Conservation (phyloP, 1,140 invertebrate species). For the Chlorops oryzae region DNA sequence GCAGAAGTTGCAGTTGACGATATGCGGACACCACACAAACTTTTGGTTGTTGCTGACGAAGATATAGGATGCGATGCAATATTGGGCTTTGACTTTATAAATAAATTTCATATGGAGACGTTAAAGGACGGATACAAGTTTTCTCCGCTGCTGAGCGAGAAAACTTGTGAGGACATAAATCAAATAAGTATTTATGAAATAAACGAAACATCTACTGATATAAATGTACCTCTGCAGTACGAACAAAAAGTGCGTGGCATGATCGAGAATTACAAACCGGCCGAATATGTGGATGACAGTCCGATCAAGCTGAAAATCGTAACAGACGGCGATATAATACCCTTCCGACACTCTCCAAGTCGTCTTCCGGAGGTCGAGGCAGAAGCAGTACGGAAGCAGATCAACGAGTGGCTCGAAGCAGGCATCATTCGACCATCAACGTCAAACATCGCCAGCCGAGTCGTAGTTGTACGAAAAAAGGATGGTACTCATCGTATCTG, state of each 20-base stretch:
- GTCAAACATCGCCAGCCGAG: too few species aligned
- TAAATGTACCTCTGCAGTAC: neutral
- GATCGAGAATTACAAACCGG: neutral
- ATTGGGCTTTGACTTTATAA: neutral
- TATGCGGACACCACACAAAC: neutral
- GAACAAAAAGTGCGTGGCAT: neutral
- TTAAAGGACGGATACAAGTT: neutral
- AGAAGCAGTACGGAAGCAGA: too few species aligned
- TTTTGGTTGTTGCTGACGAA: neutral
- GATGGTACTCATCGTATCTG: too few species aligned
- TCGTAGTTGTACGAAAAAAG: too few species aligned
- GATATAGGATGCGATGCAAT: neutral
- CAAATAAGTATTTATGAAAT: neutral
- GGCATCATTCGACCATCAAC: too few species aligned
- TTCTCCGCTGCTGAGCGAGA: neutral
- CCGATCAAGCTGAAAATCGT: slow-evolving; percentile 12
- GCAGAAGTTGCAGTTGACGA: neutral
- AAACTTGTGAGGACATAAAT: neutral
- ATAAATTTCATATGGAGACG: neutral
- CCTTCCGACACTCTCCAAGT: slow-evolving; percentile 24
- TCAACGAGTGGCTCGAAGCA: too few species aligned
- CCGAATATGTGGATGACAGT: neutral
- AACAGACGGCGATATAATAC: slow-evolving; percentile 21
- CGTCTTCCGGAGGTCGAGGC: slow-evolving; percentile 11
- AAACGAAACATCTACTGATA: neutral